These are phyloP conservation scores for Torymus aiolomorphi DNA, from an alignment of 2,888 invertebrate genomes.

Conservation along the genomic window DNA sequence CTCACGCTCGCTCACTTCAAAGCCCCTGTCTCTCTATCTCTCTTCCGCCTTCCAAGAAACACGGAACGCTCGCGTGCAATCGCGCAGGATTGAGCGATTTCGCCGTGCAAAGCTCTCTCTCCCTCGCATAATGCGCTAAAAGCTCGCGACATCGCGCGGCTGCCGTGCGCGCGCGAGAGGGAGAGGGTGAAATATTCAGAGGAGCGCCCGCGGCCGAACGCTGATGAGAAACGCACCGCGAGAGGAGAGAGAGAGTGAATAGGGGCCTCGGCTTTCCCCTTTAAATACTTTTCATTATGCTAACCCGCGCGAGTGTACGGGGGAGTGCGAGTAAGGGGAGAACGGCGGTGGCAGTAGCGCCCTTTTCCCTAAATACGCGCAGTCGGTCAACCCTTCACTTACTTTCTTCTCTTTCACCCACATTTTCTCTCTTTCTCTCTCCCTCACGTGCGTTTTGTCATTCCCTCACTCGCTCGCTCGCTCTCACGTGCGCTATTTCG, in stretches of 20 bases:
- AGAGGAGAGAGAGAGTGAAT: not conserved
- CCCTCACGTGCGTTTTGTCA: conserved; percentile 19
- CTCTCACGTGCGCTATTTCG: conserved; percentile 8
- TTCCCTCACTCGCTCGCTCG: conserved; percentile 40
- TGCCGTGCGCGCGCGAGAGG: no score
- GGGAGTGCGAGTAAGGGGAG: no score
- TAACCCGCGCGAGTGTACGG: conserved; percentile 4
- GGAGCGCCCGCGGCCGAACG: conserved; percentile 66
- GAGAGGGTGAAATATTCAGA: conserved; percentile 67
- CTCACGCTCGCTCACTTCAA: no score
- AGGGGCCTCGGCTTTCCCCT: conserved; percentile 20
- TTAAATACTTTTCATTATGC: conserved; percentile 55
- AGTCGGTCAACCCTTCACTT: not conserved
- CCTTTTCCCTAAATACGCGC: not conserved
- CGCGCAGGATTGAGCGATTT: conserved; percentile 20
- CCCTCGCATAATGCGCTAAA: conserved; percentile 9
- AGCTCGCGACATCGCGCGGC: not conserved
- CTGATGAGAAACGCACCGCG: conserved; percentile 66
- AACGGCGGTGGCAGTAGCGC: not conserved
- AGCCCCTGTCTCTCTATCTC: no score
- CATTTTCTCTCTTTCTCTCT: conserved; percentile 8
- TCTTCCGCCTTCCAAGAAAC: no score
- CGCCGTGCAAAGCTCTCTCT: not conserved
- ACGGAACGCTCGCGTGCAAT: conserved; percentile 3
- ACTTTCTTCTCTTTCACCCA: conserved; percentile 20